phyloP scores from a whole-genome alignment of 2,797 vertebrate genomes.

The Dryobates pubescens region DNA sequence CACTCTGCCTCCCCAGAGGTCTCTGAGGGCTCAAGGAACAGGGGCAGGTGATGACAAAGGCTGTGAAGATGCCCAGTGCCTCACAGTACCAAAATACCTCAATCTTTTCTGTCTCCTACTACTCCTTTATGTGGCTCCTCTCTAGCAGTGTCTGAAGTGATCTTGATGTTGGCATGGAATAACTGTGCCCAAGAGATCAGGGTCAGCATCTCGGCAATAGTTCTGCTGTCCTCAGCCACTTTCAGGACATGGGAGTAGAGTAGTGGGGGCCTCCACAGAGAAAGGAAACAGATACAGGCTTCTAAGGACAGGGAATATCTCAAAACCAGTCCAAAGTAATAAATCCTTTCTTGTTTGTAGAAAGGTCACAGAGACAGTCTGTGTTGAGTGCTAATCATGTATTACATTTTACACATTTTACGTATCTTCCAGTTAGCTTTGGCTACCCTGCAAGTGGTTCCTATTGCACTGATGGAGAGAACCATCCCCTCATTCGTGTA shows the following conservation, averaged over 20 bases:
- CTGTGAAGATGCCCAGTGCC: not conserved
- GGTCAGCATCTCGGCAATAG: not conserved
- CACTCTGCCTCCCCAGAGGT: not conserved
- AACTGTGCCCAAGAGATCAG: not conserved
- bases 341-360: not conserved
- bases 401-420: not conserved
- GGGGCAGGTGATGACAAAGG: not conserved
- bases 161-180: not conserved
- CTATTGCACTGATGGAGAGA: not conserved
- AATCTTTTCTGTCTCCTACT: not conserved
- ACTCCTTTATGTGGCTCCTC: not conserved
- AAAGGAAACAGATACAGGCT: not conserved
- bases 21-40: not conserved
- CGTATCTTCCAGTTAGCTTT: not conserved
- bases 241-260: not conserved
- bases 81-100: not conserved
- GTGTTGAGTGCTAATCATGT: not conserved
- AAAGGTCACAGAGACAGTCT: not conserved
- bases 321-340: not conserved
- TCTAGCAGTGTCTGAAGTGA: not conserved
- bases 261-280: not conserved
- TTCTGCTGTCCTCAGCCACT: not conserved
- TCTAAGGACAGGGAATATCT: not conserved
- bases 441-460: not conserved
- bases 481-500: accelerated